Evolutionary conservation across 1,140 invertebrate species (phyloP).

Genomic region (Lucilia sericata): DNA sequence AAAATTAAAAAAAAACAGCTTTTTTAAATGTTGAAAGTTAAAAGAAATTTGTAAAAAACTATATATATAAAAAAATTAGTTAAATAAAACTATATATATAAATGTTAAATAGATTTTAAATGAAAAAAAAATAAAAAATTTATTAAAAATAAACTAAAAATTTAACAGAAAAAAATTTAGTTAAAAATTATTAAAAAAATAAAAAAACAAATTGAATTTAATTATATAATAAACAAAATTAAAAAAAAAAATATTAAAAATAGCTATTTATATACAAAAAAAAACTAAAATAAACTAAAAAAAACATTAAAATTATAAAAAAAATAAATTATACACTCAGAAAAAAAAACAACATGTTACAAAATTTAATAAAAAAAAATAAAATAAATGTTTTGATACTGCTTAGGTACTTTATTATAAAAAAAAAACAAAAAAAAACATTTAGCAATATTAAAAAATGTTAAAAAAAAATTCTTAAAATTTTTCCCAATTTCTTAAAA

Average conservation of each 20-base stretch:
- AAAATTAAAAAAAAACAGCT: constrained; percentile 32
- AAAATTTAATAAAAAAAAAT: constrained; percentile 21
- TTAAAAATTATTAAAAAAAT: constrained; percentile 43
- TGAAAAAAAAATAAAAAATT: constrained; percentile 22
- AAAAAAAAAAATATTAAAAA: too few relatives aligned
- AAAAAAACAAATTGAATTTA: constrained; percentile 40
- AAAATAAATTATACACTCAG: constrained; percentile 1
- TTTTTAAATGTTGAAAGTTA: constrained; percentile 42
- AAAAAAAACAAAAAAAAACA: constrained; percentile 25
- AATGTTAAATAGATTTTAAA: constrained; percentile 44
- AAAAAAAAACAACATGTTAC: constrained; percentile 15
- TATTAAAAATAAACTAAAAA: constrained; percentile 15
- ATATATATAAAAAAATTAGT: constrained; percentile 15
- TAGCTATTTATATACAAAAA: constrained; percentile 45
- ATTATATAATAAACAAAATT: constrained; percentile 45
- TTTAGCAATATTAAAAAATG: too few relatives aligned
- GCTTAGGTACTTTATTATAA: constrained; percentile 42
- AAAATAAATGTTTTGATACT: constrained; percentile 47
- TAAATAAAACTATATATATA: constrained; percentile 41
- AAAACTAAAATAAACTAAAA: constrained; percentile 25
- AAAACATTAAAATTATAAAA: constrained; percentile 30
- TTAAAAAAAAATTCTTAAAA: neutral
- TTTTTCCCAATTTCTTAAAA: neutral
- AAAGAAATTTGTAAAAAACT: constrained; percentile 32
- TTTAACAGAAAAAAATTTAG: neutral